Evolutionary conservation across 1,140 invertebrate species (phyloP).

Genomic region (Paramacrobiotus metropolitanus): DNA sequence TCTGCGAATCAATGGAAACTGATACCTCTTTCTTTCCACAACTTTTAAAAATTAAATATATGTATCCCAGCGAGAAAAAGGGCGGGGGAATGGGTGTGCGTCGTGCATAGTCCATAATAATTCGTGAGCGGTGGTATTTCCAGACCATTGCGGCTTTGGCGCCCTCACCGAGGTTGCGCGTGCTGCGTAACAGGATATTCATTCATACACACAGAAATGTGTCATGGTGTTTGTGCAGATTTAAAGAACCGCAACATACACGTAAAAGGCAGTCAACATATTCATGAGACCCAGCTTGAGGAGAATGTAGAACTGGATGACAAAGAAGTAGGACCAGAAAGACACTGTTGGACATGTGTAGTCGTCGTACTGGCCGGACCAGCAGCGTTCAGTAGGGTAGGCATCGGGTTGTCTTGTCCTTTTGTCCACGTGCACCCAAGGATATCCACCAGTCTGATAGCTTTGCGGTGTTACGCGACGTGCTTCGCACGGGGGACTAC

Average conservation of each 20-base stretch:
- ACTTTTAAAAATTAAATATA: neutral
- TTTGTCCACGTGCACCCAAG: too few species aligned
- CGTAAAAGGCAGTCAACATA: neutral
- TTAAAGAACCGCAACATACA: neutral
- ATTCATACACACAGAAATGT: neutral
- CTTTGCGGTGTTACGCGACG: too few species aligned
- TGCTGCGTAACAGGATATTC: neutral
- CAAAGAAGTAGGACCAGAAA: conserved; percentile 3
- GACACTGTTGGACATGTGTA: neutral
- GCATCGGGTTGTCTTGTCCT: neutral
- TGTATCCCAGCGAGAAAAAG: neutral
- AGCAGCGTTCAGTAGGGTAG: neutral
- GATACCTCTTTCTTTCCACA: too few species aligned
- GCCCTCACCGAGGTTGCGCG: neutral
- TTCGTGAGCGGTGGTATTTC: neutral
- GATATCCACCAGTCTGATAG: too few species aligned
- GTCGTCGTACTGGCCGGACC: neutral
- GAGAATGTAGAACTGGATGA: conserved; percentile 1
- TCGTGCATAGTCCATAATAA: neutral
- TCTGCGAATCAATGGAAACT: too few species aligned
- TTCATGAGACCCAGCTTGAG: neutral
- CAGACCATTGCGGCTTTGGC: neutral
- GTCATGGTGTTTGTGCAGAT: neutral
- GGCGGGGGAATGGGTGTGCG: neutral
- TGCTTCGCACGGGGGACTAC: too few species aligned